Percentiles rank a stretch among this genome's conserved stretches.
Conservation (phyloP, 1,140 invertebrate species). For the Prorops nasuta region DNA sequence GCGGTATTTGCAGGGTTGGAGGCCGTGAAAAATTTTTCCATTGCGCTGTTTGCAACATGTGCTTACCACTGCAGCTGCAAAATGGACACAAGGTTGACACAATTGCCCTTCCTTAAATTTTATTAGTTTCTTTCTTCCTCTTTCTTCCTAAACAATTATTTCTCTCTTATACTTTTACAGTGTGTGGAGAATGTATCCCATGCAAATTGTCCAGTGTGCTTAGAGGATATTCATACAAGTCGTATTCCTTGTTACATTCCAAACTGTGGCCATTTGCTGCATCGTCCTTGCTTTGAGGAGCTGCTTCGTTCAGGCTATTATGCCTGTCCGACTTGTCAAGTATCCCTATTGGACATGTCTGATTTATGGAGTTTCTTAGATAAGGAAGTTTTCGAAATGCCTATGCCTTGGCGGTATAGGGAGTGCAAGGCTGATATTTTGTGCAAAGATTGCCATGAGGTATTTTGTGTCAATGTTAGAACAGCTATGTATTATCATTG, state of each 20-base stretch:
- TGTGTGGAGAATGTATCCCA: conserved; percentile 85
- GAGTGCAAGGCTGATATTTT: conserved; percentile 76
- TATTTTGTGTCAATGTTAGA: no score
- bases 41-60: conserved; percentile 84
- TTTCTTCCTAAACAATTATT: no score
- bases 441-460: conserved; percentile 87
- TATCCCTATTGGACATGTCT: conserved; percentile 81
- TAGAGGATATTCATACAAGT: conserved; percentile 87
- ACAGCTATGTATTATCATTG: no score
- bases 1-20: conserved; percentile 85
- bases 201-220: conserved; percentile 82
- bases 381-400: conserved; percentile 73
- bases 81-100: conserved; percentile 74
- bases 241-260: conserved; percentile 83
- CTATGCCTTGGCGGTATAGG: conserved; percentile 79
- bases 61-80: conserved; percentile 74
- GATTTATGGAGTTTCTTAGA: conserved; percentile 79
- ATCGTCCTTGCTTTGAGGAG: conserved; percentile 78
- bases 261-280: conserved; percentile 80
- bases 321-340: conserved; percentile 83
- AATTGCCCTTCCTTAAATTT: no score
- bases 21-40: conserved; percentile 85
- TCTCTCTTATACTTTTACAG: no score
- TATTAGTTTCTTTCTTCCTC: no score
- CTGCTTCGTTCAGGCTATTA: conserved; percentile 76